Percentiles rank a stretch among this genome's conserved stretches.
These are phyloP conservation scores for Micronisus gabar DNA, from an alignment of 2,113 vertebrate genomes.

Conservation along the genomic window DNA sequence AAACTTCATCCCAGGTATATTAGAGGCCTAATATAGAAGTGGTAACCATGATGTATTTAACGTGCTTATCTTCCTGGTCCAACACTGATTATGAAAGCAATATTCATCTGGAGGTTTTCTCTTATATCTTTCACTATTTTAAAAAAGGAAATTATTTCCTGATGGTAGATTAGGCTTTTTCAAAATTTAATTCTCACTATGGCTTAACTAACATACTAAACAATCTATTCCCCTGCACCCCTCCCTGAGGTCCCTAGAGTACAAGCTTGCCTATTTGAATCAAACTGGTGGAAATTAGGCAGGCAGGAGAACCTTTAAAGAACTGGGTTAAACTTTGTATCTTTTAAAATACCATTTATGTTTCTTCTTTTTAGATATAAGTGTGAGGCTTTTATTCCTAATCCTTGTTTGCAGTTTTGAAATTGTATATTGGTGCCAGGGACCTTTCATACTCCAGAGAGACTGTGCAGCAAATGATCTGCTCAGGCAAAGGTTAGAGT, in stretches of 20 bases:
- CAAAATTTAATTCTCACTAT: neutral
- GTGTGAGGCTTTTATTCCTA: neutral
- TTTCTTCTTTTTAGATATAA: neutral
- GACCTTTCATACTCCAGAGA: neutral
- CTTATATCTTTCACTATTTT: neutral
- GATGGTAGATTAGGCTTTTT: neutral
- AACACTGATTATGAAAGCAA: neutral
- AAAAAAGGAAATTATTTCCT: neutral
- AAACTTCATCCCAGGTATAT: no score
- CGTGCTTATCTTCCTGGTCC: neutral
- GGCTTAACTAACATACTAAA: neutral
- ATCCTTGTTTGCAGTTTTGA: neutral
- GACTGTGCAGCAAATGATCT: accelerated
- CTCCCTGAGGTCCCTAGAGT: no score
- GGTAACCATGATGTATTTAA: neutral
- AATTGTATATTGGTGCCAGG: neutral
- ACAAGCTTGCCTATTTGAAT: neutral
- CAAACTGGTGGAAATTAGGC: neutral
- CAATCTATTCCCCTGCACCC: accelerated
- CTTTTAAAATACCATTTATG: neutral
- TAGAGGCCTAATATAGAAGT: neutral
- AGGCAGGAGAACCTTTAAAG: neutral
- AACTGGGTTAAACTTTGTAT: neutral
- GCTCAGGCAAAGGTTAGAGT: neutral
- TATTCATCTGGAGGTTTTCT: neutral